These are phyloP conservation scores for Hypena proboscidalis DNA, from an alignment of 2,888 invertebrate species.

Conservation along the genomic window DNA sequence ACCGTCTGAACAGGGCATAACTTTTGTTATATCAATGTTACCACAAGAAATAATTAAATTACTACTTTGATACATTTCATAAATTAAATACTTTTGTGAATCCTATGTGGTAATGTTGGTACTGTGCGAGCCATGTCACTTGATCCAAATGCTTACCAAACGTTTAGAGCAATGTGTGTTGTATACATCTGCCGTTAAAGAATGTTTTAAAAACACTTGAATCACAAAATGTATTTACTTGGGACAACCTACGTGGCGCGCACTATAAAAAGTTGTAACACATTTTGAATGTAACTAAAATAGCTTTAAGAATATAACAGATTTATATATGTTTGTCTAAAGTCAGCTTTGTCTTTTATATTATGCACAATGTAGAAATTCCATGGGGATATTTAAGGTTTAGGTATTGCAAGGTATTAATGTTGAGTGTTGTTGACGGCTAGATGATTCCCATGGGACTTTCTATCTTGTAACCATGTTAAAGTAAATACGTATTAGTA, in stretches of 20 bases:
- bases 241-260: no score
- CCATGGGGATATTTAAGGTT: conserved; percentile 21
- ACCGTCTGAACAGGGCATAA: conserved; percentile 3
- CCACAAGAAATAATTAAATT: conserved; percentile 15
- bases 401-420: conserved; percentile 10
- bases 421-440: conserved; percentile 13
- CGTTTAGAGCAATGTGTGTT: no score
- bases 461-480: conserved; percentile 27
- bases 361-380: conserved; percentile 31
- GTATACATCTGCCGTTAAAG: no score
- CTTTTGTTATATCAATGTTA: conserved; percentile 15
- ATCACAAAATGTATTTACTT: no score
- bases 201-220: no score
- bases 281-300: conserved; percentile 39
- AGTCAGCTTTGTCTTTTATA: conserved; percentile 38
- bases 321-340: conserved; percentile 32
- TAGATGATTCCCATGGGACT: conserved; percentile 26
- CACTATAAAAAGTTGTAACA: conserved; percentile 21
- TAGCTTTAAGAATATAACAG: conserved; percentile 39
- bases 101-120: conserved; percentile 16
- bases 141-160: no score
- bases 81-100: conserved; percentile 9
- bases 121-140: no score
- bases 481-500: conserved; percentile 34
- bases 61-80: conserved; percentile 2